phyloP scores from a whole-genome alignment of 2,888 invertebrate genomes.

The Orthosia gracilis region DNA sequence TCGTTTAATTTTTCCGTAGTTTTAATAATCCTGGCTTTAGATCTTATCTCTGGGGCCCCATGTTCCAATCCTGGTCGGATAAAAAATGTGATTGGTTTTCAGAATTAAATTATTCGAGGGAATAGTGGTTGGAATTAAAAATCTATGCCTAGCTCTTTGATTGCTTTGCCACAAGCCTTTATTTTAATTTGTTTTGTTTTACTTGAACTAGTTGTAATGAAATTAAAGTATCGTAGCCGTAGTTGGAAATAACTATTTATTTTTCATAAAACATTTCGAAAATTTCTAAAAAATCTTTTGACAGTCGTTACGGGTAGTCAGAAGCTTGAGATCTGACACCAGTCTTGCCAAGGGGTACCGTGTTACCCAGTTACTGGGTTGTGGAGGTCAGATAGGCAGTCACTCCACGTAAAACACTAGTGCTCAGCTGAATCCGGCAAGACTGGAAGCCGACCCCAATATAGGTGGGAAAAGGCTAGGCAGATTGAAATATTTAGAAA shows the following conservation, averaged over 20 bases:
- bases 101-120: constrained; percentile 22
- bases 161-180: constrained; percentile 12
- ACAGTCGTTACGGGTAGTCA: no score
- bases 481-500: not conserved
- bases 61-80: constrained; percentile 36
- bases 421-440: no score
- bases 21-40: constrained; percentile 18
- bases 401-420: no score
- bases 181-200: constrained; percentile 9
- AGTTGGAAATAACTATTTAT: not conserved
- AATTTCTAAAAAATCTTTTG: no score
- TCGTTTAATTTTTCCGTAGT: not conserved
- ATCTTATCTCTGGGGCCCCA: constrained; percentile 17
- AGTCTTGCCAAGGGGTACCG: no score
- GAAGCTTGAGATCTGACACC: no score
- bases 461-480: no score
- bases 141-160: constrained; percentile 9
- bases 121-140: constrained; percentile 7
- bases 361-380: no score
- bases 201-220: not conserved
- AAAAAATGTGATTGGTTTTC: constrained; percentile 41
- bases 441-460: no score
- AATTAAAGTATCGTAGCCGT: not conserved
- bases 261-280: no score
- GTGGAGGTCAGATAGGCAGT: no score